Evolutionary conservation across 1,140 invertebrate genomes (phyloP).

Genomic region (Drosophila bifasciata): DNA sequence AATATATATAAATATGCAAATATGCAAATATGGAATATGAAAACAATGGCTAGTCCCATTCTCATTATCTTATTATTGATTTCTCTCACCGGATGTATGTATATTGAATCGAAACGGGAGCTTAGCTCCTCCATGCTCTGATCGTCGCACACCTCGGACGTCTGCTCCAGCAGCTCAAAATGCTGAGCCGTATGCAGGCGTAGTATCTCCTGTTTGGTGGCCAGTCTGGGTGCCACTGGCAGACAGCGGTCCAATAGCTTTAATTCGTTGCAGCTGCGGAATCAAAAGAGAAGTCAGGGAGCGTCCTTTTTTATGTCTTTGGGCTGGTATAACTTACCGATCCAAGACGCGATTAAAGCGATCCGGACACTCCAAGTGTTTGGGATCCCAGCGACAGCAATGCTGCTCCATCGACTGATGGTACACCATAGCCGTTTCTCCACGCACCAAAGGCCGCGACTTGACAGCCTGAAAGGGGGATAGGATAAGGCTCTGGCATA

Average conservation of each 20-base stretch:
- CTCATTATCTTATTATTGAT: background rate
- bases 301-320: background rate
- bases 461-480: slow-evolving; percentile 86
- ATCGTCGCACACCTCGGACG: slow-evolving; percentile 86
- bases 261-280: slow-evolving; percentile 88
- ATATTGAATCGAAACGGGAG: slow-evolving; percentile 93
- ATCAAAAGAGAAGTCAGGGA: slow-evolving; percentile 5
- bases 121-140: slow-evolving; percentile 89
- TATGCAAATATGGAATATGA: slow-evolving; percentile 6
- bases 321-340: slow-evolving; percentile 84
- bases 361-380: slow-evolving; percentile 93
- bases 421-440: slow-evolving; percentile 91
- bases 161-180: slow-evolving; percentile 88
- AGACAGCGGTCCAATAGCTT: slow-evolving; percentile 89
- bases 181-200: slow-evolving; percentile 88
- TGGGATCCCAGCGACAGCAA: slow-evolving; percentile 91
- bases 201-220: slow-evolving; percentile 90
- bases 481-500: background rate
- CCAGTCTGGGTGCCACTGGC: slow-evolving; percentile 86
- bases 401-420: slow-evolving; percentile 92
- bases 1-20: background rate
- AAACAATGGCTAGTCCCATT: background rate
- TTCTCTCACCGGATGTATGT: slow-evolving; percentile 91
- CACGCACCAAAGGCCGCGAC: slow-evolving; percentile 86
- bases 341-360: slow-evolving; percentile 89